Evolutionary conservation across 2,888 invertebrate genomes (phyloP).

Genomic region (Melinaea menophilus): DNA sequence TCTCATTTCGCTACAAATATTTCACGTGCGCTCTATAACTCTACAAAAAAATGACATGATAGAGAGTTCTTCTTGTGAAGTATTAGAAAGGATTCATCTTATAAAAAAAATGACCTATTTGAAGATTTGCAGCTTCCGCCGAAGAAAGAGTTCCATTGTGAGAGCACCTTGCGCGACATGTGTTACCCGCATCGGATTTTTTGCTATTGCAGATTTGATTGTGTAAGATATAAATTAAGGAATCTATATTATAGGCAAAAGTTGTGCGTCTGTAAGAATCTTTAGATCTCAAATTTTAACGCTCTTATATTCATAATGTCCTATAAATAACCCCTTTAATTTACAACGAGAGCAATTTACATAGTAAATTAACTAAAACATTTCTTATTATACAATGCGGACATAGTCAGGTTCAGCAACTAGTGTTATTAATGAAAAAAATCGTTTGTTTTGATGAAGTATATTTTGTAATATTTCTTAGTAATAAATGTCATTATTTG

Average conservation of each 20-base stretch:
- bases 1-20: not conserved
- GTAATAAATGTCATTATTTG: too few relatives aligned
- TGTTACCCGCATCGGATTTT: slow-evolving; percentile 58
- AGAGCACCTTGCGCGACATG: slow-evolving; percentile 63
- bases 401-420: too few relatives aligned
- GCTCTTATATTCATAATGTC: too few relatives aligned
- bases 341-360: too few relatives aligned
- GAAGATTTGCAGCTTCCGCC: slow-evolving; percentile 67
- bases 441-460: too few relatives aligned
- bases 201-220: slow-evolving; percentile 34
- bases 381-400: too few relatives aligned
- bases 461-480: too few relatives aligned
- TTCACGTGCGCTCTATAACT: slow-evolving; percentile 28
- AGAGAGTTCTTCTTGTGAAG: too few relatives aligned
- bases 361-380: too few relatives aligned
- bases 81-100: not conserved
- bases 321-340: too few relatives aligned
- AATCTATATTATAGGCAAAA: not conserved
- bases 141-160: slow-evolving; percentile 57
- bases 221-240: slow-evolving; percentile 13
- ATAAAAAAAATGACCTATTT: slow-evolving; percentile 65
- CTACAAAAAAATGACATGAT: not conserved
- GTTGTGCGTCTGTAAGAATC: not conserved
- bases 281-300: not conserved
- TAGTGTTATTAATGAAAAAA: too few relatives aligned